phyloP scores from a whole-genome alignment of 2,888 invertebrate species.

The Torymus aiolomorphi region DNA sequence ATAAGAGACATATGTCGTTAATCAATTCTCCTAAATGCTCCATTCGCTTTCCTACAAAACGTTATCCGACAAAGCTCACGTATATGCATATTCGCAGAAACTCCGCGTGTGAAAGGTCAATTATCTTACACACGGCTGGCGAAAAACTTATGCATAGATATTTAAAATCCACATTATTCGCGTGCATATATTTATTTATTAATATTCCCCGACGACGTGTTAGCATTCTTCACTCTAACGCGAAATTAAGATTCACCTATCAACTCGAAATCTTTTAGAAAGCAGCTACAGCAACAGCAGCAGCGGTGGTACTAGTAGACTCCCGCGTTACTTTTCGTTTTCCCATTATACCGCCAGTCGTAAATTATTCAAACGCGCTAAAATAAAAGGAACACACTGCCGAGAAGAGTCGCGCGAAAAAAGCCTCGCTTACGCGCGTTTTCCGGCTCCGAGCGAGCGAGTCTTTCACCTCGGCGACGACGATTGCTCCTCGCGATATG shows the following conservation, averaged over 20 bases:
- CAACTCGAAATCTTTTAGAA: conserved; percentile 21
- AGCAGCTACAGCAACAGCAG: neutral
- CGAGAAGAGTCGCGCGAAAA: neutral
- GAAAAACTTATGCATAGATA: too few relatives aligned
- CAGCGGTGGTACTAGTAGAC: neutral
- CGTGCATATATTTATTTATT: neutral
- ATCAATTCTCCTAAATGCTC: too few relatives aligned
- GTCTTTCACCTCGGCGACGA: neutral
- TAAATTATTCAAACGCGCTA: conserved; percentile 46
- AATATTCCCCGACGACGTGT: neutral
- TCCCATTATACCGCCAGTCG: conserved; percentile 12
- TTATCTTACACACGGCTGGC: too few relatives aligned
- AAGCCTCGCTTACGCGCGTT: neutral
- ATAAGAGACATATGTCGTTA: too few relatives aligned
- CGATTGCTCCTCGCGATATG: conserved; percentile 26
- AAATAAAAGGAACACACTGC: neutral
- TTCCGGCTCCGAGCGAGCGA: neutral
- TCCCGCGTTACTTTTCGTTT: neutral
- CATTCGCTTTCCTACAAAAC: too few relatives aligned
- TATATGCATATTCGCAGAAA: too few relatives aligned
- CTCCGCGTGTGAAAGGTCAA: too few relatives aligned
- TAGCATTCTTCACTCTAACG: neutral
- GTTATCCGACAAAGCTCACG: too few relatives aligned
- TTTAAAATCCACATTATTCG: too few relatives aligned
- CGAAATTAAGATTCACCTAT: conserved; percentile 12